Conservation (phyloP, 2,113 vertebrate species). For the Caracal caracal region DNA sequence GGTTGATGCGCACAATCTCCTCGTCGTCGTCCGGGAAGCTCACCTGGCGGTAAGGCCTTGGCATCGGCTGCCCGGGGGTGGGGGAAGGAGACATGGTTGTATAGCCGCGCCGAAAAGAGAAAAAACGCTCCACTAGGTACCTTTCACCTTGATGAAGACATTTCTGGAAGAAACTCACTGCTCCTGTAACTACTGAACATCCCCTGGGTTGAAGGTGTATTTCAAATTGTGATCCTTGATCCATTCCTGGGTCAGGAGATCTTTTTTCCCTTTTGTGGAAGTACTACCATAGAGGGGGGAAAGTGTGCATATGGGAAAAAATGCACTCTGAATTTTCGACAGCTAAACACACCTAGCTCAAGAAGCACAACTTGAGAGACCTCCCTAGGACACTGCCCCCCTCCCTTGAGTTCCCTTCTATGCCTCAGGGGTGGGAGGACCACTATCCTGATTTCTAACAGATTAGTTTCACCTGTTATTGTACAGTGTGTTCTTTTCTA, state of each 20-base stretch:
- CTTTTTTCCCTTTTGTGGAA: neutral
- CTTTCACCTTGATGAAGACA: neutral
- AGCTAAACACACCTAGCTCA: neutral
- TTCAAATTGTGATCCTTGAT: neutral
- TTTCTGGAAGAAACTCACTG: neutral
- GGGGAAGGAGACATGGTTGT: neutral
- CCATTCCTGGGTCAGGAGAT: neutral
- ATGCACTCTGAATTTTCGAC: neutral
- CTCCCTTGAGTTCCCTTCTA: neutral
- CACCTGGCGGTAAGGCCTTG: slow-evolving; percentile 91
- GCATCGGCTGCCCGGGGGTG: slow-evolving; percentile 81
- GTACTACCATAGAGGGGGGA: rapidly evolving
- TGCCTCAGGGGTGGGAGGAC: too few relatives aligned
- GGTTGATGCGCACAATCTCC: slow-evolving; percentile 98
- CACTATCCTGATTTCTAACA: neutral
- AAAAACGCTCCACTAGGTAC: neutral
- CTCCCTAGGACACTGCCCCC: neutral
- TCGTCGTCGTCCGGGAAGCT: slow-evolving; percentile 96
- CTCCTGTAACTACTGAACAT: neutral
- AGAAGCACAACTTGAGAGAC: too few relatives aligned
- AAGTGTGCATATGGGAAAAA: neutral
- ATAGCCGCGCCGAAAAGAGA: neutral
- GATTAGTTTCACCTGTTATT: neutral
- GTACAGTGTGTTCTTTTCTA: neutral
- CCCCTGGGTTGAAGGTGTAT: neutral